Conservation (phyloP, 2,888 invertebrate species). For the Mermis nigrescens region DNA sequence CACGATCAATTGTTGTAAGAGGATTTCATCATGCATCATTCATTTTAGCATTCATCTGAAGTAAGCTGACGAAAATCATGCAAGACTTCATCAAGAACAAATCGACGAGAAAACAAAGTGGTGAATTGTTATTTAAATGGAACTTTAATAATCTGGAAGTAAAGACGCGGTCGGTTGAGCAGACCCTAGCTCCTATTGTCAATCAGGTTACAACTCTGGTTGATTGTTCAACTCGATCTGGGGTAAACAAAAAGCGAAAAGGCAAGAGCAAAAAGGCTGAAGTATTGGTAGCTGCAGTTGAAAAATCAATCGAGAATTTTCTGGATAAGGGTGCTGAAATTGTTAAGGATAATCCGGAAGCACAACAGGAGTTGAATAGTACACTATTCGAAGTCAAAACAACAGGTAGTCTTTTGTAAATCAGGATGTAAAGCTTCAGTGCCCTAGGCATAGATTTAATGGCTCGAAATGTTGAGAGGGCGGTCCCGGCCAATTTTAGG, state of each 20-base stretch:
- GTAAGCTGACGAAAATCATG: too few species aligned
- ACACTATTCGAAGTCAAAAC: slow-evolving; percentile 88
- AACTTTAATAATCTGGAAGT: slow-evolving; percentile 72
- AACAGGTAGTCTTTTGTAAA: slow-evolving; percentile 48
- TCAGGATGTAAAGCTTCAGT: too few species aligned
- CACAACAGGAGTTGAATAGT: slow-evolving; percentile 78
- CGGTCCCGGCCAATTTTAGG: too few species aligned
- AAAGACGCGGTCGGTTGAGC: slow-evolving; percentile 85
- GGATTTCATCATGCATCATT: too few species aligned
- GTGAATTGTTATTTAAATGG: slow-evolving; percentile 25
- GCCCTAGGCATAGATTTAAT: too few species aligned
- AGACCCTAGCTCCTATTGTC: slow-evolving; percentile 81
- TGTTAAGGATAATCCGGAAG: slow-evolving; percentile 86
- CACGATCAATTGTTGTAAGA: too few species aligned
- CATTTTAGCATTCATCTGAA: too few species aligned
- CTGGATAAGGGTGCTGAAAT: slow-evolving; percentile 85
- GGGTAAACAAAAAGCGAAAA: slow-evolving; percentile 11
- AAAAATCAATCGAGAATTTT: slow-evolving; percentile 86
- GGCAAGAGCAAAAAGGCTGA: slow-evolving; percentile 44
- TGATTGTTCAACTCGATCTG: neutral
- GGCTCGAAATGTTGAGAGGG: too few species aligned
- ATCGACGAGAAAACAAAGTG: too few species aligned
- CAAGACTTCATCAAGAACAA: too few species aligned
- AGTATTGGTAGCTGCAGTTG: slow-evolving; percentile 82
- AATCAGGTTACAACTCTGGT: slow-evolving; percentile 44